Evolutionary conservation across 1,140 invertebrate species (phyloP).

Genomic region (Lethrus apterus): DNA sequence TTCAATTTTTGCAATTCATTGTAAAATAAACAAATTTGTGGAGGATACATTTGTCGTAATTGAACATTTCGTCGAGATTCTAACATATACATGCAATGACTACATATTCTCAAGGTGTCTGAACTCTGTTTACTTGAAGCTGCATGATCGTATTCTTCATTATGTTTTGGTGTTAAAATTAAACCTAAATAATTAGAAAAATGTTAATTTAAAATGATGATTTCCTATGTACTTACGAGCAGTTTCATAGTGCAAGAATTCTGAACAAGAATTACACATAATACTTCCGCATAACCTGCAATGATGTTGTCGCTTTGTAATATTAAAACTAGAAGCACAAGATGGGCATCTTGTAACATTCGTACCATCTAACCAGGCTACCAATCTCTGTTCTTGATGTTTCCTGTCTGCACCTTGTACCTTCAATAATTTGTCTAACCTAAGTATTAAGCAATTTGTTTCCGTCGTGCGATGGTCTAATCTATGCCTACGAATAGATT

Average conservation of each 20-base stretch:
- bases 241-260: slow-evolving; percentile 73
- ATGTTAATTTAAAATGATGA: neutral
- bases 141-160: slow-evolving; percentile 22
- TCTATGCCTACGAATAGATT: slow-evolving; percentile 51
- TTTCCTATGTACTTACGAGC: slow-evolving; percentile 61
- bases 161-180: slow-evolving; percentile 32
- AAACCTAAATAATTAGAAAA: slow-evolving; percentile 21
- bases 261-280: slow-evolving; percentile 89
- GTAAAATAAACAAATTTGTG: slow-evolving; percentile 75
- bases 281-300: slow-evolving; percentile 93
- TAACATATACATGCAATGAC: slow-evolving; percentile 76
- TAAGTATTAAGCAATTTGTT: slow-evolving; percentile 92
- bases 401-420: slow-evolving; percentile 79
- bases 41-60: slow-evolving; percentile 69
- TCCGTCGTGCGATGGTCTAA: slow-evolving; percentile 86
- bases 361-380: slow-evolving; percentile 88
- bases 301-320: slow-evolving; percentile 88
- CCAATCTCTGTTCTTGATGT: slow-evolving; percentile 69
- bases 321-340: slow-evolving; percentile 81
- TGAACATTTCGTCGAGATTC: slow-evolving; percentile 72
- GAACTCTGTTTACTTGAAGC: slow-evolving; percentile 24
- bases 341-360: slow-evolving; percentile 85
- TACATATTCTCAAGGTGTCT: slow-evolving; percentile 70
- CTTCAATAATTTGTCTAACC: slow-evolving; percentile 85
- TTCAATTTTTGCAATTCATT: slow-evolving; percentile 69